Conservation (phyloP, 2,888 invertebrate genomes). For the Dysmachus trigonus region DNA sequence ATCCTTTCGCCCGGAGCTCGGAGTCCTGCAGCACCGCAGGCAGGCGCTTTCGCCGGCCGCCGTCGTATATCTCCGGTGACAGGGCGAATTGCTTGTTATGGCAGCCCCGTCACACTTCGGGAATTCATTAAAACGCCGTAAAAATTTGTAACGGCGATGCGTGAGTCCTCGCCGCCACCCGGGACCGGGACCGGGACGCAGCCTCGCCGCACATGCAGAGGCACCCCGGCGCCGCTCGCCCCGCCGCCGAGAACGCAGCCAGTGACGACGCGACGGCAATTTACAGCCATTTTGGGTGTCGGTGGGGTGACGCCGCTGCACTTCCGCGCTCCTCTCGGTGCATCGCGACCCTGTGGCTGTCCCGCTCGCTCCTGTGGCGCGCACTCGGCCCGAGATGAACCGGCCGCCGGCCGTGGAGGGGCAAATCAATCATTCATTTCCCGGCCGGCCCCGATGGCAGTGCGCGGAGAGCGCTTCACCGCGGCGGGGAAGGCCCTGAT, state of each 20-base stretch:
- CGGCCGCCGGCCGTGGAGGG: slow-evolving; percentile 4
- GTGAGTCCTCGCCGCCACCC: not conserved
- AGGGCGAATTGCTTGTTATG: slow-evolving; percentile 53
- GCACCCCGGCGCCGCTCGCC: not conserved
- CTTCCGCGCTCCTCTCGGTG: slow-evolving; percentile 23
- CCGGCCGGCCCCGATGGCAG: not conserved
- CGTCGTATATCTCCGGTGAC: slow-evolving; percentile 28
- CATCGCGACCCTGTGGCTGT: not conserved
- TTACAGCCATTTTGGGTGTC: slow-evolving; percentile 50
- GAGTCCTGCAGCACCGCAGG: not conserved
- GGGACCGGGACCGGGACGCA: not conserved
- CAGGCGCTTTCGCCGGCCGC: not conserved
- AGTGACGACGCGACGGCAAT: slow-evolving; percentile 39
- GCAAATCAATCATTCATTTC: slow-evolving; percentile 30
- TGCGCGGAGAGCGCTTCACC: slow-evolving; percentile 15
- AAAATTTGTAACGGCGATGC: slow-evolving; percentile 51
- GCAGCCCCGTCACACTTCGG: slow-evolving; percentile 53
- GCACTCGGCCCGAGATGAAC: slow-evolving; percentile 1
- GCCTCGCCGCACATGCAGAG: not conserved
- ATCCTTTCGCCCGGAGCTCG: not conserved
- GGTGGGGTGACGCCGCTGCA: slow-evolving; percentile 47
- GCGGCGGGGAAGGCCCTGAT: slow-evolving; percentile 55
- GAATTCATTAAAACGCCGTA: slow-evolving; percentile 54
- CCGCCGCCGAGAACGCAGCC: slow-evolving; percentile 1
- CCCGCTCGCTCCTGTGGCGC: not conserved